Evolutionary conservation across 2,797 vertebrate species (phyloP).

Genomic region (Acropternis orthonyx): DNA sequence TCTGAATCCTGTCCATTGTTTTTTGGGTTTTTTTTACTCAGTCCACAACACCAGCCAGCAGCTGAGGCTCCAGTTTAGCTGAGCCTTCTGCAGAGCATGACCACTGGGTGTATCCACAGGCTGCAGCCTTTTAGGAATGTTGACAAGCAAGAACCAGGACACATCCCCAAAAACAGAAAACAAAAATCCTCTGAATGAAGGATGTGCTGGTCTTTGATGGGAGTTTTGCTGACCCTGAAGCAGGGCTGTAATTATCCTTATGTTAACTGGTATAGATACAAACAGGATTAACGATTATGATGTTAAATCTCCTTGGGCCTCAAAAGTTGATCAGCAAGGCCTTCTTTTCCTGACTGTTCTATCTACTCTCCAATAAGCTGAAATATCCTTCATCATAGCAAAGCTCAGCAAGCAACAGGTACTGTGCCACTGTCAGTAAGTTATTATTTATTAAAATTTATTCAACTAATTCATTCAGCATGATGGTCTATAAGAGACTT

Average conservation of each 20-base stretch:
- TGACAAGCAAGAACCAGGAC: not conserved
- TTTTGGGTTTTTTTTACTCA: not conserved
- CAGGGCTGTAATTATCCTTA: not conserved
- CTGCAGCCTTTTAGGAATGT: not conserved
- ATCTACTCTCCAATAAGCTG: not conserved
- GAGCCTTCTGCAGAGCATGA: not conserved
- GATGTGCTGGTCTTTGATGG: not conserved
- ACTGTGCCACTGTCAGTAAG: not conserved
- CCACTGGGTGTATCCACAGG: fast-evolving
- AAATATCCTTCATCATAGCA: not conserved
- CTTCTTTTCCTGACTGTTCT: not conserved
- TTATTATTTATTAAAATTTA: not conserved
- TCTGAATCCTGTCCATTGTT: not conserved
- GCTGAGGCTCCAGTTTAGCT: not conserved
- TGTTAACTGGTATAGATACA: not conserved
- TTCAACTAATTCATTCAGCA: not conserved
- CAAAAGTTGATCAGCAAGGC: not conserved
- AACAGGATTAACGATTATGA: not conserved
- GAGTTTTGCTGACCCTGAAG: not conserved
- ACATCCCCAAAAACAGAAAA: not conserved
- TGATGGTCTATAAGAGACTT: not conserved
- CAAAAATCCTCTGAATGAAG: not conserved
- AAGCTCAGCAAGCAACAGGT: not conserved
- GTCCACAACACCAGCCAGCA: not conserved
- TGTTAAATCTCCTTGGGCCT: not conserved